A percentile compares a stretch with the other conserved stretches of the same genome.
Evolutionary conservation across 2,797 vertebrate species (phyloP).

Genomic region (Poeciliopsis gracilis): DNA sequence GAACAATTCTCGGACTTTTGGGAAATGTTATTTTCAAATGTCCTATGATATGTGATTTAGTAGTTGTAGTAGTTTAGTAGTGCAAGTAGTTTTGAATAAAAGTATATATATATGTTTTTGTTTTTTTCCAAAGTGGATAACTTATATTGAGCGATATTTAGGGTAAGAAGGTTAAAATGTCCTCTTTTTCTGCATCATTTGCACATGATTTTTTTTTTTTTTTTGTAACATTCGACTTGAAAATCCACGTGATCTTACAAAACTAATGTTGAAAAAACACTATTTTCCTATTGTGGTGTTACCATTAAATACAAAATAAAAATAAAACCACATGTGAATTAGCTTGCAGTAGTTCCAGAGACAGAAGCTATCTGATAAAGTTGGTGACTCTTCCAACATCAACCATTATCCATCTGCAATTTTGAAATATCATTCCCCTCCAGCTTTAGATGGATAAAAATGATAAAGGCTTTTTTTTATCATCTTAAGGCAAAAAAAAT

Average conservation of each 20-base stretch:
- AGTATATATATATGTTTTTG: neutral
- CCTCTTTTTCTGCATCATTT: neutral
- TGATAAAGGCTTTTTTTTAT: neutral
- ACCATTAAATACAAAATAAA: too few species aligned
- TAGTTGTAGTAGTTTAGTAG: neutral
- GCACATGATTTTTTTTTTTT: neutral
- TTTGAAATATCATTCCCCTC: neutral
- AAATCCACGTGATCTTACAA: neutral
- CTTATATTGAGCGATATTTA: neutral
- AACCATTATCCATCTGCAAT: neutral
- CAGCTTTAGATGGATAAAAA: neutral
- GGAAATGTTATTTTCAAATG: neutral
- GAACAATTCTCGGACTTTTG: neutral
- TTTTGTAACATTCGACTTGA: neutral
- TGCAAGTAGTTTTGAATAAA: neutral
- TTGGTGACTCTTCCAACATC: neutral
- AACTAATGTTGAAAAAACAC: too few species aligned
- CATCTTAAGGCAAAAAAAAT: slow-evolving; percentile 25
- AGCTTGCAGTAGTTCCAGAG: too few species aligned
- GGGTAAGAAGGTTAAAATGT: neutral
- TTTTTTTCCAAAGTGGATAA: neutral
- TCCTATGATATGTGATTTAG: neutral
- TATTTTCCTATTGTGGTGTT: too few species aligned
- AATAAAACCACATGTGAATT: too few species aligned
- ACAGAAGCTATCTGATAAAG: neutral